Evolutionary conservation across 2,888 invertebrate genomes (phyloP).

Genomic region (Cerastoderma edule): DNA sequence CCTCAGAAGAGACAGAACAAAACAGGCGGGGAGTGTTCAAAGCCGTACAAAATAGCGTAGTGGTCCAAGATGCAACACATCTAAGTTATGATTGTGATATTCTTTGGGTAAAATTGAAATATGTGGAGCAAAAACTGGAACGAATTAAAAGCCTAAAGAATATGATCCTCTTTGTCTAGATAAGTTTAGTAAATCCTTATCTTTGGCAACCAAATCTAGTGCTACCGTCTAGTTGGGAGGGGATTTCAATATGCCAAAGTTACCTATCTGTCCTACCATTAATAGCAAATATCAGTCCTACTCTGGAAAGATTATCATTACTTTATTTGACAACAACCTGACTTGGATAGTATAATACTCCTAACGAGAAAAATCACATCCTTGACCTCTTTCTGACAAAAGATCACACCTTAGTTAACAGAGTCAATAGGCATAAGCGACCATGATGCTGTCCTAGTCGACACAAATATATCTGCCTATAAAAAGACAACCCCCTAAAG

Average conservation of each 20-base stretch:
- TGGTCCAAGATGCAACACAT: slow-evolving; percentile 19
- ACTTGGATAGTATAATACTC: slow-evolving; percentile 22
- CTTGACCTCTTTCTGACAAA: slow-evolving; percentile 38
- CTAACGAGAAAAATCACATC: slow-evolving; percentile 29
- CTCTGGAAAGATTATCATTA: slow-evolving; percentile 25
- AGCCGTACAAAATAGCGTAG: slow-evolving; percentile 12
- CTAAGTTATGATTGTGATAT: slow-evolving; percentile 16
- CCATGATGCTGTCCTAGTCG: slow-evolving; percentile 33
- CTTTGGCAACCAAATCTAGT: slow-evolving; percentile 17
- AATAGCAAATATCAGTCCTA: slow-evolving; percentile 25
- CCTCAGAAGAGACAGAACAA: slow-evolving; percentile 27
- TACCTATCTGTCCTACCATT: slow-evolving; percentile 12
- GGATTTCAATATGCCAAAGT: slow-evolving; percentile 35
- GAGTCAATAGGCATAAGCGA: slow-evolving; percentile 30
- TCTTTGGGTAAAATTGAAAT: slow-evolving; percentile 22
- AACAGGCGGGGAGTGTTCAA: slow-evolving; percentile 21
- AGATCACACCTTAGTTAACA: slow-evolving; percentile 30
- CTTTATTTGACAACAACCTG: slow-evolving; percentile 26
- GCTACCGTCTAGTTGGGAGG: slow-evolving; percentile 26
- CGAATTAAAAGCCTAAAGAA: slow-evolving; percentile 25
- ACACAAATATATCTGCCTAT: slow-evolving; percentile 27
- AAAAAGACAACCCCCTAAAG: slow-evolving; percentile 29
- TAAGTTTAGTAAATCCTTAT: slow-evolving; percentile 25
- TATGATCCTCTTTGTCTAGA: slow-evolving; percentile 4
- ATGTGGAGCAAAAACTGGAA: slow-evolving; percentile 4